A percentile compares a stretch with the other conserved stretches of the same genome.
Evolutionary conservation across 1,140 invertebrate genomes (phyloP).

Genomic region (Oreohelix idahoensis): DNA sequence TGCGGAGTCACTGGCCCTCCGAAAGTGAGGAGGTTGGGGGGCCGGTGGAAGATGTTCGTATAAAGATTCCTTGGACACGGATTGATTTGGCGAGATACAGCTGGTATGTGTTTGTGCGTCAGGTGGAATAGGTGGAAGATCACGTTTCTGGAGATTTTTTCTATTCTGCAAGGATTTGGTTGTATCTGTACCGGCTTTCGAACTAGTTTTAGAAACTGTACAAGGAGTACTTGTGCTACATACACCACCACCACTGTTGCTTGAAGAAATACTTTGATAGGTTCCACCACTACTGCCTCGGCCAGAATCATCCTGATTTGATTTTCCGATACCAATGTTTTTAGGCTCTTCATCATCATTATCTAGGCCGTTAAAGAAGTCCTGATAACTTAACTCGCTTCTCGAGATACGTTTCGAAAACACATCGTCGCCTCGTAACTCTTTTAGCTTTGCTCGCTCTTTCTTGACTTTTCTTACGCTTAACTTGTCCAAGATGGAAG

Average conservation of each 20-base stretch:
- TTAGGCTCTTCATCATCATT: slow-evolving; percentile 44
- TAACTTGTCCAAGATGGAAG: slow-evolving; percentile 61
- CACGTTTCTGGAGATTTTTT: slow-evolving; percentile 54
- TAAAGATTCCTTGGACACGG: slow-evolving; percentile 55
- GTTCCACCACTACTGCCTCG: not conserved
- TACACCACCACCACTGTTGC: not conserved
- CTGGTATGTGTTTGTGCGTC: slow-evolving; percentile 3
- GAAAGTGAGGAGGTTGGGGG: slow-evolving; percentile 50
- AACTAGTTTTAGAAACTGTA: slow-evolving; percentile 4
- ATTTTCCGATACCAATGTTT: not conserved
- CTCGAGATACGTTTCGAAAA: slow-evolving; percentile 63
- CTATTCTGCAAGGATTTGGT: not conserved
- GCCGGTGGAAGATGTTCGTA: slow-evolving; percentile 66
- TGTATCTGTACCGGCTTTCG: not conserved
- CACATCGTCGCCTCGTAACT: slow-evolving; percentile 60
- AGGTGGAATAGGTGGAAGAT: slow-evolving; percentile 61
- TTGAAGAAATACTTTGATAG: not conserved
- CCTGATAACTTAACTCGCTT: slow-evolving; percentile 62
- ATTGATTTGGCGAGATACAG: not conserved
- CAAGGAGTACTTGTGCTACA: not conserved
- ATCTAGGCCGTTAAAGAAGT: slow-evolving; percentile 50
- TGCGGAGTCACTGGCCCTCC: slow-evolving; percentile 16
- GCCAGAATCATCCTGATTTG: slow-evolving; percentile 15
- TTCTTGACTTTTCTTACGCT: slow-evolving; percentile 61
- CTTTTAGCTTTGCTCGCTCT: slow-evolving; percentile 65